Conservation (phyloP, 2,113 vertebrate species). For the Ctenodactylus gundi region DNA sequence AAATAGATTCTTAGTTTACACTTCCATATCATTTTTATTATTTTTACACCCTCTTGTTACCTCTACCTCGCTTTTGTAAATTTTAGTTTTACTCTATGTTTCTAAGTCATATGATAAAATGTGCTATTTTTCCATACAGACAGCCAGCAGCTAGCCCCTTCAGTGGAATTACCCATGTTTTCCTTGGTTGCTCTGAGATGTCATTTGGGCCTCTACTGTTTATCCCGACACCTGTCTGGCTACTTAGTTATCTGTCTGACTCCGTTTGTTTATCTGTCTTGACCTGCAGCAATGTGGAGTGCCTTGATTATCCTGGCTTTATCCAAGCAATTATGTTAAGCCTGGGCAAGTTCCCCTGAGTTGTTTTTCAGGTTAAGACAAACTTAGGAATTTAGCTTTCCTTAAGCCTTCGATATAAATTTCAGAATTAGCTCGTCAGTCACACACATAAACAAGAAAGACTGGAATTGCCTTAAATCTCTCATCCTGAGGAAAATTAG, state of each 20-base stretch:
- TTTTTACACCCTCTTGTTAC: not conserved
- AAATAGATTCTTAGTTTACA: not conserved
- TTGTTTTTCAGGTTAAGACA: constrained; percentile 1
- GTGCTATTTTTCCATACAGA: not conserved
- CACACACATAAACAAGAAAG: not conserved
- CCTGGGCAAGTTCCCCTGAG: not conserved
- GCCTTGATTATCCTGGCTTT: not conserved
- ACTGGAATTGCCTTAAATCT: not conserved
- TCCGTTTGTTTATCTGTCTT: not conserved
- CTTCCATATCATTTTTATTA: not conserved
- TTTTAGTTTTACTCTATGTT: not conserved
- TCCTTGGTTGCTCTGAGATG: not conserved
- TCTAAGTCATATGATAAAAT: not conserved
- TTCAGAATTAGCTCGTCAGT: not conserved
- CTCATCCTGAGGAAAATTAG: not conserved
- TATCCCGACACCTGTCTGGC: not conserved
- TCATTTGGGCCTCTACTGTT: not conserved
- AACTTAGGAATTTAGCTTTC: not conserved
- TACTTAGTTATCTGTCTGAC: not conserved
- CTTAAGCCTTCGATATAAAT: not conserved
- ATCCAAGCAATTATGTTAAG: not conserved
- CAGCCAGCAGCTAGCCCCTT: not conserved
- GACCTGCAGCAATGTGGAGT: not conserved
- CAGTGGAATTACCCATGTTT: not conserved
- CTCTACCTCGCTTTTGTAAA: not conserved